Conservation (phyloP, 2,113 vertebrate species). For the Elephas maximus region DNA sequence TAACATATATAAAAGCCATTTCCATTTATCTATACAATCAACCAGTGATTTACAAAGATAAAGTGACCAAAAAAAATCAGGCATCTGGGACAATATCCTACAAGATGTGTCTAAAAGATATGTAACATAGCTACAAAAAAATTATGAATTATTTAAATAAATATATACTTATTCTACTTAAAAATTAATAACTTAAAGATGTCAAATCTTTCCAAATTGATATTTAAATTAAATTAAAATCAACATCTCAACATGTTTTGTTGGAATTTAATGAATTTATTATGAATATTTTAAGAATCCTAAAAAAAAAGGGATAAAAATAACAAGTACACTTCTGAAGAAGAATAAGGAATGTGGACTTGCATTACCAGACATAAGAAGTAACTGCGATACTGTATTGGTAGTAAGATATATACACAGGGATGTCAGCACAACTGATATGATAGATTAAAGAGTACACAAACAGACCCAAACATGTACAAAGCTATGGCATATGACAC, state of each 20-base stretch:
- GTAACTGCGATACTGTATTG: no score
- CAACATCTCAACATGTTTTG: neutral
- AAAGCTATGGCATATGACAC: no score
- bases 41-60: neutral
- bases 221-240: neutral
- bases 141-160: neutral
- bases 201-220: neutral
- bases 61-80: neutral
- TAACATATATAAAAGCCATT: neutral
- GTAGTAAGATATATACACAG: no score
- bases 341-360: no score
- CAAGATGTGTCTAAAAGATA: neutral
- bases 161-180: neutral
- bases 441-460: no score
- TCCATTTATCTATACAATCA: neutral
- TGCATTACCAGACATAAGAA: no score
- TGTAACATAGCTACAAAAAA: neutral
- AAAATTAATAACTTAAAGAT: neutral
- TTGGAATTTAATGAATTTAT: no score
- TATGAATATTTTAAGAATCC: no score
- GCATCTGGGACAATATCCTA: neutral
- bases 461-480: no score
- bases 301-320: no score
- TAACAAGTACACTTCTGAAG: no score
- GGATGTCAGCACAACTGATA: no score